Evolutionary conservation across 2,888 invertebrate genomes (phyloP), one percentile per base, ranked within the genome.

Genomic region (Leptopterna dolabrata): DNA sequence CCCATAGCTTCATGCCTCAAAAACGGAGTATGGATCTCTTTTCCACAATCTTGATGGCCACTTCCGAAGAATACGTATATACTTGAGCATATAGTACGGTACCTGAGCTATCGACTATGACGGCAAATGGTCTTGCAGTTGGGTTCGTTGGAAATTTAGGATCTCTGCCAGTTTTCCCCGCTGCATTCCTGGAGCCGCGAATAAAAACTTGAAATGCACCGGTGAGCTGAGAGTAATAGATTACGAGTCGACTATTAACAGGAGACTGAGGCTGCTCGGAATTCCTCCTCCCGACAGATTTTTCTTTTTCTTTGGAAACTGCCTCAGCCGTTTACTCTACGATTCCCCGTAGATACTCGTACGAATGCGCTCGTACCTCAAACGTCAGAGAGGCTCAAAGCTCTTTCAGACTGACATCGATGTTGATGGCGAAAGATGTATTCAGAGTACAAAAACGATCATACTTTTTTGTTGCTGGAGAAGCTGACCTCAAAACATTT

Each of bases 131-230:
- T 24, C 14, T 11, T 27, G 16, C 1, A 29, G 36, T 14, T 30
- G 73, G 36, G 73, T 30, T 73, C 73, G 73, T 36, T 73, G 73
- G 73, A 73, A 73, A 73, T 73, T 73, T 73, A 73, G 36, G 73
- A 73, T 73, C 73, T 41, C 73, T 16, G n/a, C 29, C 63, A 73
- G 36, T 73, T 73, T 73, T 19, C 73, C 9, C 73, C 36, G 14
- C 73, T 36, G 73, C 73, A 73, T 73, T 73, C 73, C 73, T 16
- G 36, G 16, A 16, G 73, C 27, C 27, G 73, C 41, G 36, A 30
- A 73, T 73, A 73, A 73, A 73, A 73, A 73, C 36, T 73, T 16
- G 73, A 13, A 73, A 30, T 41, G 73, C 13, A 14, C 27, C 36
- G n/a, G 30, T 11, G 73, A 73, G 73, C n/a, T 30, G 73, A 36